A percentile compares a stretch with the other conserved stretches of the same genome.
Evolutionary conservation across 2,888 invertebrate species (phyloP).

Genomic region (Pterostichus niger): DNA sequence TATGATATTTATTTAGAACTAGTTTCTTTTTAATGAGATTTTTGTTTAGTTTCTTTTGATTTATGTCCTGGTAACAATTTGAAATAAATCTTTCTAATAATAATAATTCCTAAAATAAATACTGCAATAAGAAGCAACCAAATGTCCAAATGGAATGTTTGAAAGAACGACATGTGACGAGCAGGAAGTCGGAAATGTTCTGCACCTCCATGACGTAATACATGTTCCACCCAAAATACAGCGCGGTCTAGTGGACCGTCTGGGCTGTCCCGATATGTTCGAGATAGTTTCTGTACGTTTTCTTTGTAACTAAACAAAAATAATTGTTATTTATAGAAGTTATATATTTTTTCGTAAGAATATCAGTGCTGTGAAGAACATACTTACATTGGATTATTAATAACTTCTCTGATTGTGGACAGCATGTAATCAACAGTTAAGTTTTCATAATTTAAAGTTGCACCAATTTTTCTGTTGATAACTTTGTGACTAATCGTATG

Average conservation of each 20-base stretch:
- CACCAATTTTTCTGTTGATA: slow-evolving; percentile 70
- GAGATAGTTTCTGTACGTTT: slow-evolving; percentile 68
- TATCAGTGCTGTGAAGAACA: neutral
- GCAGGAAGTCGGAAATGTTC: slow-evolving; percentile 64
- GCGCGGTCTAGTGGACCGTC: slow-evolving; percentile 68
- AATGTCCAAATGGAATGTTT: slow-evolving; percentile 67
- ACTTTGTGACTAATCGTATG: slow-evolving; percentile 71
- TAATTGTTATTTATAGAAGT: no score
- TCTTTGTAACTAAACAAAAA: slow-evolving; percentile 68
- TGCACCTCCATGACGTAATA: slow-evolving; percentile 64
- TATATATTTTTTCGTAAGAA: neutral
- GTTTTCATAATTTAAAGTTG: slow-evolving; percentile 68
- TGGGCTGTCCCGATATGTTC: slow-evolving; percentile 68
- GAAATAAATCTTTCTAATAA: neutral
- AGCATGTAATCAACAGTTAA: slow-evolving; percentile 69
- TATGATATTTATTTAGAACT: no score
- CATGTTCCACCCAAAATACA: slow-evolving; percentile 68
- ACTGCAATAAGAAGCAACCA: slow-evolving; percentile 44
- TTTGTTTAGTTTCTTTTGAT: neutral
- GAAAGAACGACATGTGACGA: slow-evolving; percentile 51
- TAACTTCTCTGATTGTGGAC: slow-evolving; percentile 69
- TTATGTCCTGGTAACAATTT: neutral
- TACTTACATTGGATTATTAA: slow-evolving; percentile 70
- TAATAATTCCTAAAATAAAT: neutral
- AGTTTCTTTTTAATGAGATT: slow-evolving; percentile 1